phyloP scores from a whole-genome alignment of 37 sponge, comb jelly and placozoan genomes.

The Spongilla lacustris region DNA sequence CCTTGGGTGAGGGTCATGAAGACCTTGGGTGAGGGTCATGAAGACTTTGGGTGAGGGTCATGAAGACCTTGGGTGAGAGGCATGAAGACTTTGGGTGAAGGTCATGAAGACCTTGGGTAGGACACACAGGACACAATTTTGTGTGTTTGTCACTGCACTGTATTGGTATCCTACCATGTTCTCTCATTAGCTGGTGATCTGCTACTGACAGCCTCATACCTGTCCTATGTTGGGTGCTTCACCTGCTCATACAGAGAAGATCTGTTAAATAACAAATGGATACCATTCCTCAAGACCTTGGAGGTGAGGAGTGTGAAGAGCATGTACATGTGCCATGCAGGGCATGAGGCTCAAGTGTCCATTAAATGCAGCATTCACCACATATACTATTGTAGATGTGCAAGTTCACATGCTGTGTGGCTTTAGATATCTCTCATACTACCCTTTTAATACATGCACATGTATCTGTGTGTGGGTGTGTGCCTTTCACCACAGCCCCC shows the following conservation, averaged over 20 bases:
- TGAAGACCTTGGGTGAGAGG: too few species aligned
- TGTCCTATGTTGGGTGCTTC: conserved; percentile 98
- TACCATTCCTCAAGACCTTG: conserved; percentile 72
- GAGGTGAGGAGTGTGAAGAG: conserved; percentile 33
- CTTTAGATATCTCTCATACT: too few species aligned
- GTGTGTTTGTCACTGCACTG: too few species aligned
- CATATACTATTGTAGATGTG: background rate
- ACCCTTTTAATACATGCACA: background rate
- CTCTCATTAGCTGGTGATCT: conserved; percentile 86
- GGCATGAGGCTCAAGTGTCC: background rate
- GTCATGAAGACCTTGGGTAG: too few species aligned
- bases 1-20: too few species aligned
- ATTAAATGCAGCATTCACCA: background rate
- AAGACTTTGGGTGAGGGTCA: too few species aligned
- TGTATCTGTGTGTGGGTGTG: background rate
- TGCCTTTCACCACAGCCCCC: conserved; percentile 45
- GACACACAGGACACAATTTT: too few species aligned
- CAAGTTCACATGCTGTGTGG: too few species aligned
- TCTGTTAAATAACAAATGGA: conserved; percentile 80
- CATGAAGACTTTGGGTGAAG: too few species aligned
- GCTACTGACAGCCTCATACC: conserved; percentile 87
- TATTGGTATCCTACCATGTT: background rate
- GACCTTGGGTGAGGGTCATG: too few species aligned
- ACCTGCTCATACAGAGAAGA: conserved; percentile 75
- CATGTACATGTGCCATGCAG: background rate